Percentiles rank a stretch among this genome's conserved stretches.
phyloP scores from a whole-genome alignment of 2,113 vertebrate genomes.

The Panthera uncia region DNA sequence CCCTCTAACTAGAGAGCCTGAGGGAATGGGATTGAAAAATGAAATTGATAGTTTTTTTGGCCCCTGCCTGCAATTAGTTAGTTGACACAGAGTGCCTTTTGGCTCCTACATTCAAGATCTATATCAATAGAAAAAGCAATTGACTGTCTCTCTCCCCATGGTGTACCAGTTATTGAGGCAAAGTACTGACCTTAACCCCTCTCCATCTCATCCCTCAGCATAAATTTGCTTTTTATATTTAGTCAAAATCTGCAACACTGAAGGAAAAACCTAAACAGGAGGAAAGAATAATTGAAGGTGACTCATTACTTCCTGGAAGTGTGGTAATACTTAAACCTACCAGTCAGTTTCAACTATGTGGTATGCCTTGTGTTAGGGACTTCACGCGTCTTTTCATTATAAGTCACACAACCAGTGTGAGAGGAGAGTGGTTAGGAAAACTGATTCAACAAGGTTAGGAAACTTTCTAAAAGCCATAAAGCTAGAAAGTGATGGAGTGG shows the following conservation, averaged over 20 bases:
- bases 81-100: background rate
- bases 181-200: background rate
- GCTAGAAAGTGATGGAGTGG: background rate
- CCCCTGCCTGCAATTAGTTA: background rate
- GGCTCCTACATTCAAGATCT: background rate
- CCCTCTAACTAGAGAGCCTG: background rate
- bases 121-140: background rate
- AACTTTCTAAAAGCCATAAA: background rate
- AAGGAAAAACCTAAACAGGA: background rate
- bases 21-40: background rate
- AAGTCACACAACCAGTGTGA: background rate
- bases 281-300: background rate
- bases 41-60: background rate
- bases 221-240: background rate
- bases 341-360: background rate
- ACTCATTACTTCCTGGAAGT: background rate
- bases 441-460: background rate
- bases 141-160: background rate
- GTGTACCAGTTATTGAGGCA: background rate
- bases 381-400: background rate
- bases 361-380: background rate
- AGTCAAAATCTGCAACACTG: background rate
- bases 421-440: background rate
- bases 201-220: background rate
- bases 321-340: background rate